These are phyloP conservation scores for Gymnorhina tibicen DNA, from an alignment of 2,113 vertebrate genomes.

Conservation along the genomic window DNA sequence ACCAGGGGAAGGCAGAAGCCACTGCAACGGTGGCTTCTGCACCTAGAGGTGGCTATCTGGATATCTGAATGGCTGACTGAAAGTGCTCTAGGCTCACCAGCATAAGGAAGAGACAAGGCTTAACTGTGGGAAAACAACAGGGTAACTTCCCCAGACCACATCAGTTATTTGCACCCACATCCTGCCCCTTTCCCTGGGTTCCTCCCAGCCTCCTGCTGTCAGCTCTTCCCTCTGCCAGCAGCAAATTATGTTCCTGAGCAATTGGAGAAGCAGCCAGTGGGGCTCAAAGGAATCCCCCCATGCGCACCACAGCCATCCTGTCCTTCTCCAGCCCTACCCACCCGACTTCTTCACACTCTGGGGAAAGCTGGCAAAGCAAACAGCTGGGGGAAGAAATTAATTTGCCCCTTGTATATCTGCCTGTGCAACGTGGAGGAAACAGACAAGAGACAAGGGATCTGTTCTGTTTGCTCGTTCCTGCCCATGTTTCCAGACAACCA, in stretches of 20 bases:
- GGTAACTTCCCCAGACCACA: fast-evolving
- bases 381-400: neutral
- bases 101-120: neutral
- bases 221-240: neutral
- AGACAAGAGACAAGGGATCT: neutral
- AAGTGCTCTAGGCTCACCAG: neutral
- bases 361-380: neutral
- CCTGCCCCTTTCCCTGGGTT: neutral
- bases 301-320: fast-evolving
- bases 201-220: neutral
- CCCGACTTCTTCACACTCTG: neutral
- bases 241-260: neutral
- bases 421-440: neutral
- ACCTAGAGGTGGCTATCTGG: neutral
- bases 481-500: fast-evolving
- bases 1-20: neutral
- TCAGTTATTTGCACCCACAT: neutral
- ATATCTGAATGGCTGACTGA: neutral
- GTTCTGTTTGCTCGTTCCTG: neutral
- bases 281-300: neutral
- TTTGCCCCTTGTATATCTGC: neutral
- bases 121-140: fast-evolving
- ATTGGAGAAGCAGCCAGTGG: neutral
- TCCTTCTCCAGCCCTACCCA: neutral
- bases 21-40: neutral